Base-by-base conservation (phyloP, 1,140 invertebrate genomes). In the Bombus soroeensis region DNA sequence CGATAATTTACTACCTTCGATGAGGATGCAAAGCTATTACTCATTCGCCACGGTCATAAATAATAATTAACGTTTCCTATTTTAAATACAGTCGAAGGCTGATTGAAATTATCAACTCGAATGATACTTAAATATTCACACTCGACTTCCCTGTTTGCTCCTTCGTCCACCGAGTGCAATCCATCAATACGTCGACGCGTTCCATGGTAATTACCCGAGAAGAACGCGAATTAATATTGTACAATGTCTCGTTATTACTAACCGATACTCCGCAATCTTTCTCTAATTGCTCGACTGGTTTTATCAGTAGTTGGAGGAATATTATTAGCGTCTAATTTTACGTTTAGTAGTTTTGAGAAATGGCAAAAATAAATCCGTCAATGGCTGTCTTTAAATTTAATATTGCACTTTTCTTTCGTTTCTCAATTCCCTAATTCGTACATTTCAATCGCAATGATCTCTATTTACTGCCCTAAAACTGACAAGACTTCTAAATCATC, bases 161-260 rank as follows among this genome's bases (percentile, higher is more conserved):
- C 47, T 53, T 53, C 5, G 39, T 28, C 22, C 37, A 41, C 3
- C 13, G n/a, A 70, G 53, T 41, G 43, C n/a, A 25, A 83, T 77
- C n/a, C n/a, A 83, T 83, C 59, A 77, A 83, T 83, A 70, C 10
- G 47, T 53, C 47, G 18, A 70, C 74, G 43, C 47, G 74, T 68
- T 70, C 28, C 22, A 28, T 41, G 43, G 43, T 77, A 83, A 83
- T 83, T 68, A 64, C 43, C 53, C 81, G 22, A 68, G 73, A 77
- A 83, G 13, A 77, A 77, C 22, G n/a, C 64, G 34, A 77, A 70
- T 83, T 77, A 77, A 77, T 83, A 37, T 83, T 70, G 34, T 25
- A 53, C 41, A 76, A 77, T 74, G 34, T 39, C 28, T 53, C 22
- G 34, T 12, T 25, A 77, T 43, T 70, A 68, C 53, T 53, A 82